Conservation (phyloP, 53 echinoderm and acorn worm species). For the Luidia sarsii region DNA sequence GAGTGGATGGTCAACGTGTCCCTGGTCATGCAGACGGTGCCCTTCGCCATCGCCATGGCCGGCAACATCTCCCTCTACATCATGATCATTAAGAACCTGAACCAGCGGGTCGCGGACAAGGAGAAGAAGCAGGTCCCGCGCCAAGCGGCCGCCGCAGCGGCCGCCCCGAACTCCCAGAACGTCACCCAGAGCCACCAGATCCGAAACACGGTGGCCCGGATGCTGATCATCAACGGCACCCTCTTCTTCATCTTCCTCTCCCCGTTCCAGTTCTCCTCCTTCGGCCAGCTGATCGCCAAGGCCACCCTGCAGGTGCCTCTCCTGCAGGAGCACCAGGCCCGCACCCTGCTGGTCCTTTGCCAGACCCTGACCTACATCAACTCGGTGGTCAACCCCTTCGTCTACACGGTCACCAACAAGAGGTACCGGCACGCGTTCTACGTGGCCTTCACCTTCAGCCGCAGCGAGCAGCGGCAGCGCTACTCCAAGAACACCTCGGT, state of each 20-base stretch:
- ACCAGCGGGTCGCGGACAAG: conserved; percentile 24
- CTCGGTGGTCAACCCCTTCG: conserved; percentile 63
- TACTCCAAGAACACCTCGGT: conserved; percentile 44
- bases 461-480: conserved; percentile 34
- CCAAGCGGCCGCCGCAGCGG: conserved; percentile 47
- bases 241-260: conserved; percentile 62
- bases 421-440: conserved; percentile 66
- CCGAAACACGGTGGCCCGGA: conserved; percentile 64
- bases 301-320: not conserved
- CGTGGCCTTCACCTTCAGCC: conserved; percentile 55
- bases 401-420: conserved; percentile 64
- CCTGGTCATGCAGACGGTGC: conserved; percentile 42
- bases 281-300: conserved; percentile 8
- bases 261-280: conserved; percentile 58
- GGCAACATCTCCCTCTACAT: conserved; percentile 47
- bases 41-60: conserved; percentile 54
- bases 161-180: conserved; percentile 10
- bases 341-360: conserved; percentile 2
- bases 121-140: conserved; percentile 28
- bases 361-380: conserved; percentile 57
- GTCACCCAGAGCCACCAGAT: conserved; percentile 49
- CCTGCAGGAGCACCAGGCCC: not conserved
- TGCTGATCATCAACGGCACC: conserved; percentile 65
- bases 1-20: conserved; percentile 1
- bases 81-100: conserved; percentile 42